These are phyloP conservation scores for Brachionus calyciflorus DNA, from an alignment of 1,140 invertebrate species.

Conservation along the genomic window DNA sequence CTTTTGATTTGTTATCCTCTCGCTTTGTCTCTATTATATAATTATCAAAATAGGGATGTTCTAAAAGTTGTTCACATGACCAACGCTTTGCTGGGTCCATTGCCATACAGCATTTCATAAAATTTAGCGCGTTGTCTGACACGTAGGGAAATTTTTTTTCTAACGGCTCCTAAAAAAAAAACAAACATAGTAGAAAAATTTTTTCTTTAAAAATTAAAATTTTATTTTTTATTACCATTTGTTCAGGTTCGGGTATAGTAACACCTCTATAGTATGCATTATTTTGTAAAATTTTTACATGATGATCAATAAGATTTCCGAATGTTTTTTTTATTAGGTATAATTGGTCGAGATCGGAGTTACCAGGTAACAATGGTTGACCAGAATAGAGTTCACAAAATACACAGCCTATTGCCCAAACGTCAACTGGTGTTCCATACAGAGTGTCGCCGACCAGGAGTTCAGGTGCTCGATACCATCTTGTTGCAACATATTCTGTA, in stretches of 20 bases:
- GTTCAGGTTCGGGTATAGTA: conserved; percentile 76
- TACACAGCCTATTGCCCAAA: conserved; percentile 87
- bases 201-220: neutral
- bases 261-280: conserved; percentile 87
- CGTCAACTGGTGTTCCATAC: conserved; percentile 92
- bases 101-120: conserved; percentile 87
- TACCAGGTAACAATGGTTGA: conserved; percentile 81
- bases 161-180: conserved; percentile 65
- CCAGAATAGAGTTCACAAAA: conserved; percentile 84
- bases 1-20: conserved; percentile 41
- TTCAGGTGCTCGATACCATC: conserved; percentile 94
- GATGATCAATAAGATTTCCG: conserved; percentile 82
- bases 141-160: conserved; percentile 77
- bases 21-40: conserved; percentile 48
- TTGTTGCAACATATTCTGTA: conserved; percentile 97
- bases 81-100: conserved; percentile 85
- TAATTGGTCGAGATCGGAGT: conserved; percentile 95
- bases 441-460: conserved; percentile 92
- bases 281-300: conserved; percentile 88
- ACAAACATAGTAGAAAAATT: neutral
- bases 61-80: conserved; percentile 81
- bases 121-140: conserved; percentile 72
- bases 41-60: conserved; percentile 76
- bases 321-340: conserved; percentile 86
- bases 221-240: conserved; percentile 54